Evolutionary conservation across 1,140 invertebrate genomes (phyloP).

Genomic region (Kradibia gibbosae): DNA sequence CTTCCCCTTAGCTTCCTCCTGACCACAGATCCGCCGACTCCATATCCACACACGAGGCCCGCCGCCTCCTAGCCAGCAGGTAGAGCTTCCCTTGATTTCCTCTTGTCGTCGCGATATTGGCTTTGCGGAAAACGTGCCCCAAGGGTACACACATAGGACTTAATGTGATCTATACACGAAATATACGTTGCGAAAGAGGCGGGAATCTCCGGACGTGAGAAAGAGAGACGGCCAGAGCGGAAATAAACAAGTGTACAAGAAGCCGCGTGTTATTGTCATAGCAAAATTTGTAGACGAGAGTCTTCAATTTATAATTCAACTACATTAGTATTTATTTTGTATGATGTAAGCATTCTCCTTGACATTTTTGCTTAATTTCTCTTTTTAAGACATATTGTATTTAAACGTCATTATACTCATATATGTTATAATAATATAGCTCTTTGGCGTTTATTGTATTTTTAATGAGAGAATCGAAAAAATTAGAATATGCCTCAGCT

Average conservation of each 20-base stretch:
- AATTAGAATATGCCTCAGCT: no score
- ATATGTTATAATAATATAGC: no score
- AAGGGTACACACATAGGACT: conserved; percentile 32
- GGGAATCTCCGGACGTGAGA: background rate
- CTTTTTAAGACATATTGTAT: no score
- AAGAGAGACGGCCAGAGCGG: background rate
- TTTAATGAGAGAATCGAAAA: no score
- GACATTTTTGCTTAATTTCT: no score
- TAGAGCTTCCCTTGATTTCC: background rate
- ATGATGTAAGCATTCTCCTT: no score
- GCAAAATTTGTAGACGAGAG: conserved; percentile 6
- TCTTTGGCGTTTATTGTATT: no score
- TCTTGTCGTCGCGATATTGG: conserved; percentile 36
- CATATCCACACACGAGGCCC: background rate
- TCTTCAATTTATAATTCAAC: no score
- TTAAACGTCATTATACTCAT: no score
- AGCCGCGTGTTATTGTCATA: background rate
- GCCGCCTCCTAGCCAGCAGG: background rate
- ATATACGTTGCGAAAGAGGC: conserved; percentile 28
- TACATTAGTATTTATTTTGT: no score
- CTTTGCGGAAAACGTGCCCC: conserved; percentile 47
- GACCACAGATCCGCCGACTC: background rate
- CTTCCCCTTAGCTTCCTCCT: no score
- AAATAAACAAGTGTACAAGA: conserved; percentile 6
- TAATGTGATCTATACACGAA: conserved; percentile 46